Base-by-base conservation (phyloP, 1,140 invertebrate genomes). In the Ceratoteleas bidentatus region DNA sequence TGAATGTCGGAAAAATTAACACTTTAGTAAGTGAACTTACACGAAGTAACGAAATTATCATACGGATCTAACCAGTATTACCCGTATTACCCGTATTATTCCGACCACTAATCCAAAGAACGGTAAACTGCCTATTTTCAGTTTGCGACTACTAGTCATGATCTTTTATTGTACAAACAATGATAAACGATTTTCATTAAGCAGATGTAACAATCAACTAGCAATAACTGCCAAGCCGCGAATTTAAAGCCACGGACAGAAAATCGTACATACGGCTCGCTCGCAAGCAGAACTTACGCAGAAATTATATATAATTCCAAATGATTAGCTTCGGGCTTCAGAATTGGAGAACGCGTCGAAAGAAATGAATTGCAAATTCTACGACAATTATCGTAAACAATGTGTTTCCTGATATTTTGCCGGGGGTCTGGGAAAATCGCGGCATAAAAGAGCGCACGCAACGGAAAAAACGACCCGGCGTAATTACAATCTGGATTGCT, bases 301-400 rank as follows among this genome's bases (percentile, higher is more conserved):
- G 24, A 58, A 75, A 66, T 66, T 38, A 62, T 15, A 66, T 66
- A 52, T 36, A 36, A 60, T 66, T 75, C 43, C 0, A 52, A 68
- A 66, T 68, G 36, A 68, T 76, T 65, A 75, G 6, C 24, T 24
- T 1, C 24, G 24, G n/a, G 40, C 15, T 61, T 60, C 47, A 54
- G 13, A 62, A 52, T 13, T 40, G n/a, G 8, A 53, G 56, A 56
- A 68, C 16, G 24, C 45, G 49, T 40, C 40, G 64, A 69, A 76
- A 62, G 57, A 69, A 70, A 77, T 60, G 65, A 77, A 77, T 77
- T 77, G 34, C 56, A 69, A 77, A 77, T 77, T 56, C 34, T 43
- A 47, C 58, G n/a, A 58, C 34, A 77, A 69, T 76, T 76, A 76
- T 64, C 32, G 15, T 64, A 70, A 77, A 77, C 74, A 77, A 77